Evolutionary conservation across 2,888 invertebrate species (phyloP), one percentile per base, ranked within the genome.

Genomic region (Beris chalybata): DNA sequence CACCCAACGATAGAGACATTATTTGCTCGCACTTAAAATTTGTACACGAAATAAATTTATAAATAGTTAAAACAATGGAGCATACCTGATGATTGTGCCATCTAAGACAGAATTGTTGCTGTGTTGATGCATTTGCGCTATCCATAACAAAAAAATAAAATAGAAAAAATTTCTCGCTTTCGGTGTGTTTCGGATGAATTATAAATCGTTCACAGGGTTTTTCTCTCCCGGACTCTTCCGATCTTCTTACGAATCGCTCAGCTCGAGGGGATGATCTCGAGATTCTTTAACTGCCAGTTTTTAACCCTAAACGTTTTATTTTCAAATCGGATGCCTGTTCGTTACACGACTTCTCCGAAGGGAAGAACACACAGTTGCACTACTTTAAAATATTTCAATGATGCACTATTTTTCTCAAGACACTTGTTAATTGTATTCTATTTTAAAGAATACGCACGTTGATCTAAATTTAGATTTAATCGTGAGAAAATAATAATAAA

Each of bases 71-170:
- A 54, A 64, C 64, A 54, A 55, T 64, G 50, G 61, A 38, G 11
- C 53, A 15, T 83, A 87, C 87, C 85, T 88, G 88, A 81, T 88
- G 90, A 81, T 91, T 92, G 82, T 92, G 92, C 92, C 92, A 92
- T 79, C 91, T 86, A 76, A 92, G 85, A 80, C 91, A 92, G 82
- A 92, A 92, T 80, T 92, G 91, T 81, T 90, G 89, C 80, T 92
- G 91, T 67, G 70, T 45, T 72, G 73, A 61, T 57, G 65, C 54
- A 59, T 50, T 65, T 67, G 61, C 58, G 67, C 64, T 69, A 65
- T 67, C 67, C 69, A 69, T 67, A 69, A 66, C 66, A n/a, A 12
- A 45, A 38, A 9, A 38, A 22, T n/a, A n/a, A 22, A 22, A 22
- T 22, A 22, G n/a, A n/a, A n/a, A 22, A 22, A 22, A 22, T 22